A percentile compares a stretch with the other conserved stretches of the same genome.
phyloP scores from a whole-genome alignment of 2,888 invertebrate species.

The Trachelus stipa region DNA sequence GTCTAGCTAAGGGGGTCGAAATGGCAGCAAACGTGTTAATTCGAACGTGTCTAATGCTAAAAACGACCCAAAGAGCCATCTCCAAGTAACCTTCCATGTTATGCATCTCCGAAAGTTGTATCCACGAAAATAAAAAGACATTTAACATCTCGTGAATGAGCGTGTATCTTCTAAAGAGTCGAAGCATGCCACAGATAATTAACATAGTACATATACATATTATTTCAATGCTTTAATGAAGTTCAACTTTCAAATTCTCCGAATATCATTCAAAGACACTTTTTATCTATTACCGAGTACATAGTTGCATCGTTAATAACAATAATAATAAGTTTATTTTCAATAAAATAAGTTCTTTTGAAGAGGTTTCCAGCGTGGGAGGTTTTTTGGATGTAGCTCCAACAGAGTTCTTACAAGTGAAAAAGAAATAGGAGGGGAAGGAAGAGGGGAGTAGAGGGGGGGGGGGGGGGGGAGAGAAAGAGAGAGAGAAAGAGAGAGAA shows the following conservation, averaged over 20 bases:
- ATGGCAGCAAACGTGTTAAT: slow-evolving; percentile 57
- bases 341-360: neutral
- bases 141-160: neutral
- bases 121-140: neutral
- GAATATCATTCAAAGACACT: neutral
- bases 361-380: neutral
- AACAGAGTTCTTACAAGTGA: slow-evolving; percentile 6
- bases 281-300: neutral
- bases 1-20: slow-evolving; percentile 54
- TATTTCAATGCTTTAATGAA: neutral
- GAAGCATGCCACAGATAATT: neutral
- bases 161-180: neutral
- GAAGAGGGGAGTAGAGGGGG: neutral
- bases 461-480: slow-evolving; percentile 32
- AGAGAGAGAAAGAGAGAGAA: slow-evolving; percentile 36
- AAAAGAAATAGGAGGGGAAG: neutral
- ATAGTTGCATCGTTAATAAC: neutral
- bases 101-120: neutral
- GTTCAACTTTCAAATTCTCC: neutral
- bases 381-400: neutral
- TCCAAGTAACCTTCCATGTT: neutral
- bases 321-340: neutral
- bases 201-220: neutral
- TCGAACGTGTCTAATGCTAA: slow-evolving; percentile 57
- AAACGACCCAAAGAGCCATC: slow-evolving; percentile 28